phyloP scores from a whole-genome alignment of 1,140 invertebrate genomes.

The Physella acuta region DNA sequence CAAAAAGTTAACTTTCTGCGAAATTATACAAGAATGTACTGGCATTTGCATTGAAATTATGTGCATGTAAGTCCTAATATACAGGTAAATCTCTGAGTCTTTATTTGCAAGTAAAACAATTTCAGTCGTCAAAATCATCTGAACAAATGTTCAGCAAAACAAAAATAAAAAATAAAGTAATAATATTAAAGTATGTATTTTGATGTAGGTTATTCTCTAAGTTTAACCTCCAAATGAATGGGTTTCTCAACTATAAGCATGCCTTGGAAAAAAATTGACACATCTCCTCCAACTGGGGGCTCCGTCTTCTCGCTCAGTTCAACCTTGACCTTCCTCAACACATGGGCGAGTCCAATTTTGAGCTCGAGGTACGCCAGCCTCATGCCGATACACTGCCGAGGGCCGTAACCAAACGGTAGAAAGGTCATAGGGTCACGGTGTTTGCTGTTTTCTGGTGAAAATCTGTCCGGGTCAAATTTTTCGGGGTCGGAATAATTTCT shows the following conservation, averaged over 20 bases:
- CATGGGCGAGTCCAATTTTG: slow-evolving; percentile 65
- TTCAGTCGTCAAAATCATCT: no score
- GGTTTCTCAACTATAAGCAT: background rate
- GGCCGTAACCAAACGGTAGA: slow-evolving; percentile 64
- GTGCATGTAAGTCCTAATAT: no score
- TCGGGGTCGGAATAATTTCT: slow-evolving; percentile 11
- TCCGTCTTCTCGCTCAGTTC: slow-evolving; percentile 38
- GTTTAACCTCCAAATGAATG: background rate
- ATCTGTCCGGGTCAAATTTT: slow-evolving; percentile 14
- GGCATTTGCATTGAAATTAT: no score
- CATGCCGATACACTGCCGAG: slow-evolving; percentile 65
- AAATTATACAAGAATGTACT: no score
- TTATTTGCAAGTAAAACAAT: no score
- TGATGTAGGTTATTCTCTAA: no score
- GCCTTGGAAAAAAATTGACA: background rate
- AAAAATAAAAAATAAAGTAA: no score
- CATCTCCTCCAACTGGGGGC: slow-evolving; percentile 12
- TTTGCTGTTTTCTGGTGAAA: slow-evolving; percentile 15
- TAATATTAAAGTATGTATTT: no score
- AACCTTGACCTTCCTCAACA: slow-evolving; percentile 30
- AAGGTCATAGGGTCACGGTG: slow-evolving; percentile 50
- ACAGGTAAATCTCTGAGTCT: no score
- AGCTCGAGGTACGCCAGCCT: slow-evolving; percentile 71
- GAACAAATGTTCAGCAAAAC: no score
- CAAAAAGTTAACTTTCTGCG: no score